phyloP scores from a whole-genome alignment of 2,797 vertebrate species.

The Pteronotus mesoamericanus region DNA sequence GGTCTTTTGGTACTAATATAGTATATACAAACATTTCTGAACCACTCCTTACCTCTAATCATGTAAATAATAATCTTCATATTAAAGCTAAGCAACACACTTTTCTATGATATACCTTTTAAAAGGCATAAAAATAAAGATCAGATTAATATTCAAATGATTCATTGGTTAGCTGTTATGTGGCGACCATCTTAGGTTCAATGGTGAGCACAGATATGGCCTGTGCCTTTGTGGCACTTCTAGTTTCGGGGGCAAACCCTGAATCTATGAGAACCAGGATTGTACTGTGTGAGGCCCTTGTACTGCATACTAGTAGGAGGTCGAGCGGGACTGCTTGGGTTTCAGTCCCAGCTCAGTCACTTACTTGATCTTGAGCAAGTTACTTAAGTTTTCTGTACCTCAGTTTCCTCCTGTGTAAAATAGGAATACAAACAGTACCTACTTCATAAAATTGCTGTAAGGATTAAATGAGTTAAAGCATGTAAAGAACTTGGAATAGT shows the following conservation, averaged over 20 bases:
- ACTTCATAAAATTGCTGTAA: background rate
- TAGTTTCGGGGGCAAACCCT: background rate
- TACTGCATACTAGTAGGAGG: accelerated
- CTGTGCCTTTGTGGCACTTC: background rate
- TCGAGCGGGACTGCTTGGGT: background rate
- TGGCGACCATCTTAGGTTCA: background rate
- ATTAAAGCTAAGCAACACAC: background rate
- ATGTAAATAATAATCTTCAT: background rate
- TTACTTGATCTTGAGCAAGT: background rate
- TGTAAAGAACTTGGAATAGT: background rate
- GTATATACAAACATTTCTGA: background rate
- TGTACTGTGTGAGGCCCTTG: background rate
- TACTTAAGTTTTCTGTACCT: background rate
- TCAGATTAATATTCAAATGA: background rate
- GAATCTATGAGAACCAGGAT: background rate
- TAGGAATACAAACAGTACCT: background rate
- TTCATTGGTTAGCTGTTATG: background rate
- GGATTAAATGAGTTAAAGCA: background rate
- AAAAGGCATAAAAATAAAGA: background rate
- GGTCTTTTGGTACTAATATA: background rate
- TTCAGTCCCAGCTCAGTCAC: background rate
- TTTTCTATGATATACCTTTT: background rate
- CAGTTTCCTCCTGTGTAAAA: background rate
- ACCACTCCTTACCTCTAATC: background rate
- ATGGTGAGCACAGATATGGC: too few species aligned